These are phyloP conservation scores for Sphenopsis melanotis DNA, from an alignment of 2,797 vertebrate species.

Conservation along the genomic window DNA sequence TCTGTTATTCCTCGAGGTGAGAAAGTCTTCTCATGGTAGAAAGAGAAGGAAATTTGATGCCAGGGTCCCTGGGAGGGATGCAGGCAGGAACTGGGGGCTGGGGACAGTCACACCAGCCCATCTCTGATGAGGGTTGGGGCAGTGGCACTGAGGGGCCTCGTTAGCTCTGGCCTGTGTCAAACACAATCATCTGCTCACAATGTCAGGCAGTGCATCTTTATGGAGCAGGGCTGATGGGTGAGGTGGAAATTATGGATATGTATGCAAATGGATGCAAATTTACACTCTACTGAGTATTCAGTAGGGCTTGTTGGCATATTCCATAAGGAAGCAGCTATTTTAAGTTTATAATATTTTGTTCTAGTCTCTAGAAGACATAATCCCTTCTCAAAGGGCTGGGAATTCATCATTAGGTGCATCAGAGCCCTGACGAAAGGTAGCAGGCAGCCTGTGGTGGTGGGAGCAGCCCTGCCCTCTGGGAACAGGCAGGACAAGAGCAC, in stretches of 20 bases:
- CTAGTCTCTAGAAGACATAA: slow-evolving; percentile 19
- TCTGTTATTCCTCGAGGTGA: accelerated
- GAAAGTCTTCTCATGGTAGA: background rate
- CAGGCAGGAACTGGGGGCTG: background rate
- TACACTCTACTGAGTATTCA: slow-evolving; percentile 22
- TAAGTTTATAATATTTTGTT: slow-evolving; percentile 39
- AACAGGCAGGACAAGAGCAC: accelerated
- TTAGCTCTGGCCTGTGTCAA: background rate
- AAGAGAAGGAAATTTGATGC: background rate
- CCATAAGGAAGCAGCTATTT: slow-evolving; percentile 43
- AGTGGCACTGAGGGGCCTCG: accelerated
- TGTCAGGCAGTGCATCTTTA: background rate
- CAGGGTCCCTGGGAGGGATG: accelerated
- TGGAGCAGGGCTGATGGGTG: background rate
- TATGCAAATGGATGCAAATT: slow-evolving; percentile 41
- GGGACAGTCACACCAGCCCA: background rate
- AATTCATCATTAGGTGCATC: background rate
- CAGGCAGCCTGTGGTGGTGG: background rate
- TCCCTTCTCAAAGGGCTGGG: background rate
- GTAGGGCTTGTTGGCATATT: slow-evolving; percentile 11
- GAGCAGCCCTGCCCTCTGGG: background rate
- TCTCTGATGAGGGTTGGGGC: accelerated
- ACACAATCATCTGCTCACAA: background rate
- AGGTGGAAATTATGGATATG: slow-evolving; percentile 42
- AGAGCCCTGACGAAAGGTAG: background rate